phyloP scores from a whole-genome alignment of 2,113 vertebrate species.

The Chaetops frenatus region DNA sequence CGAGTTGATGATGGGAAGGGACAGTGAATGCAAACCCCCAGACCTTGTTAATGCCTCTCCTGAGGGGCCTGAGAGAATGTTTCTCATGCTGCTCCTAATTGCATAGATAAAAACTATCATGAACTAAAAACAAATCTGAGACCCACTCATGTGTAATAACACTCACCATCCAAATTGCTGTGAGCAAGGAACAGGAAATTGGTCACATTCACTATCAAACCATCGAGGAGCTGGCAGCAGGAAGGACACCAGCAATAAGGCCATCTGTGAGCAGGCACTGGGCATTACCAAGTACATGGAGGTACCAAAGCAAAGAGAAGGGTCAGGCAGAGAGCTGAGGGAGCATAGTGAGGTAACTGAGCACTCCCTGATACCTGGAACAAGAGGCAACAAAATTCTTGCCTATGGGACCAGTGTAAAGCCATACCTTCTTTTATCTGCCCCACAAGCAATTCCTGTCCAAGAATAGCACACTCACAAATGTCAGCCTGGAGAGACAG shows the following conservation, averaged over 20 bases:
- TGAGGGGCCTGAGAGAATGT: not conserved
- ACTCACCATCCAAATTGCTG: not conserved
- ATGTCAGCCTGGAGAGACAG: not conserved
- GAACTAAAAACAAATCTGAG: not conserved
- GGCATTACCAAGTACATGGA: not conserved
- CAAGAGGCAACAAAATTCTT: not conserved
- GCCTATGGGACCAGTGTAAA: not conserved
- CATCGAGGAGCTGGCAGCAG: not conserved
- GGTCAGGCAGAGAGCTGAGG: not conserved
- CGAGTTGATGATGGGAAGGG: not conserved
- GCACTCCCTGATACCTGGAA: not conserved
- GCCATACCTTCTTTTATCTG: not conserved
- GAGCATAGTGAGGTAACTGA: not conserved
- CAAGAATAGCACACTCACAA: rapidly evolving
- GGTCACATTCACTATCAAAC: rapidly evolving
- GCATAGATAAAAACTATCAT: not conserved
- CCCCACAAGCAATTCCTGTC: not conserved
- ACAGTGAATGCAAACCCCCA: not conserved
- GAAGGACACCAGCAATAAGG: not conserved
- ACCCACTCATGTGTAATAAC: not conserved
- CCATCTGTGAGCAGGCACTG: not conserved
- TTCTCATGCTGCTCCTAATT: not conserved
- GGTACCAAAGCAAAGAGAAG: not conserved
- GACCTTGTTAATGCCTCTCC: not conserved
- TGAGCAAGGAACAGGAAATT: not conserved